These are phyloP conservation scores for Ennomos erosarius DNA, from an alignment of 2,888 invertebrate genomes.

Conservation along the genomic window DNA sequence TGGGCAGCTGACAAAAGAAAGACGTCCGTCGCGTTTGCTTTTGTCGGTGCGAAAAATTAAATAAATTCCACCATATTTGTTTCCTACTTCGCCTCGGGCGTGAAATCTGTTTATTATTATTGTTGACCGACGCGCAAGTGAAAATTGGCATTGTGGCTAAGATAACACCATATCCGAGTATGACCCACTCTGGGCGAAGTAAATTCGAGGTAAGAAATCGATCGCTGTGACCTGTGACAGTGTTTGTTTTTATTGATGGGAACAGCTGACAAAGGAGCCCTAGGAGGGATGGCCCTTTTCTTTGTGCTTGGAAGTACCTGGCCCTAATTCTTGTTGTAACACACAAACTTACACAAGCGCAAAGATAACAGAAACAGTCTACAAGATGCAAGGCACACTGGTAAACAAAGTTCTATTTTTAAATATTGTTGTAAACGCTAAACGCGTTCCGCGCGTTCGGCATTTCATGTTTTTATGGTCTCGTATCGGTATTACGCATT, in stretches of 20 bases:
- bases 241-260: constrained; percentile 82
- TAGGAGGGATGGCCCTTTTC: constrained; percentile 32
- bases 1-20: constrained; percentile 48
- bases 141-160: constrained; percentile 78
- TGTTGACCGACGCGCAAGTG: constrained; percentile 43
- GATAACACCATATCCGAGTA: constrained; percentile 80
- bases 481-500: constrained; percentile 34
- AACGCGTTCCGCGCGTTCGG: no score
- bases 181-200: constrained; percentile 87
- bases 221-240: constrained; percentile 51
- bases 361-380: constrained; percentile 5
- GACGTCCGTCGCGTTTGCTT: constrained; percentile 34
- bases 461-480: not conserved
- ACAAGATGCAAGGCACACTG: constrained; percentile 1
- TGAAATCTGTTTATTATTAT: constrained; percentile 36
- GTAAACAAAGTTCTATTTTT: constrained; percentile 35
- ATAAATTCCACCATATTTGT: constrained; percentile 67
- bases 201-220: constrained; percentile 86
- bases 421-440: constrained; percentile 16
- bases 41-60: constrained; percentile 56
- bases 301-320: constrained; percentile 28
- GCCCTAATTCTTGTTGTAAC: constrained; percentile 1
- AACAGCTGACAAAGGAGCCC: constrained; percentile 86
- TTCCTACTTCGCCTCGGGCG: constrained; percentile 52
- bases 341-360: constrained; percentile 2